Evolutionary conservation across 2,797 vertebrate species (phyloP).

Genomic region (Nyctalus aviator): DNA sequence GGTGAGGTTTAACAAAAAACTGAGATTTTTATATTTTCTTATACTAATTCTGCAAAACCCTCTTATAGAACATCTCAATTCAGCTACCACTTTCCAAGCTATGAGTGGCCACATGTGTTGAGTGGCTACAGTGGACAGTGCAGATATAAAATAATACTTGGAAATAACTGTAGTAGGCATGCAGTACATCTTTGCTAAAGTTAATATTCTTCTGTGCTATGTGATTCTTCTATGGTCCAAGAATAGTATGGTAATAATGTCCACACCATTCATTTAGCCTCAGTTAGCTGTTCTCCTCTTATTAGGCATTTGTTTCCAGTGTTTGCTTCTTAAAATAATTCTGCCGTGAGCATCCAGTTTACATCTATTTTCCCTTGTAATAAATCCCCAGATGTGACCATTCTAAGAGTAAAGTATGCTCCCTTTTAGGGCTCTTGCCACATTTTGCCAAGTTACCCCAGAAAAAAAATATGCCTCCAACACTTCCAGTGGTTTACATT

Average conservation of each 20-base stretch:
- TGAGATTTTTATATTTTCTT: not conserved
- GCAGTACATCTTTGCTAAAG: not conserved
- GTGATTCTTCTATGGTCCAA: not conserved
- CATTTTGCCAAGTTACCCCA: not conserved
- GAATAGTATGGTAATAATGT: not conserved
- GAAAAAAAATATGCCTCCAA: not conserved
- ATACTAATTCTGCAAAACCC: not conserved
- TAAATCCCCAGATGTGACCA: not conserved
- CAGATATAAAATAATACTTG: not conserved
- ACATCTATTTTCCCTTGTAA: not conserved
- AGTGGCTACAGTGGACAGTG: not conserved
- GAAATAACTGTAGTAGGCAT: not conserved
- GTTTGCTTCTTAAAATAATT: constrained; percentile 53
- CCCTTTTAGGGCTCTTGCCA: not conserved
- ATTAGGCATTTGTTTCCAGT: not conserved
- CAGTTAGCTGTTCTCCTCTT: not conserved
- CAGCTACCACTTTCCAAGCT: not conserved
- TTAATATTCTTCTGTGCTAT: not conserved
- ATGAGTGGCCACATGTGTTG: not conserved
- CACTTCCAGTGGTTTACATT: not conserved
- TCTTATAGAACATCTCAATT: not conserved
- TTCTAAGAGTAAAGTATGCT: not conserved
- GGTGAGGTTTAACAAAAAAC: too few species aligned
- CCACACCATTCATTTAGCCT: not conserved
- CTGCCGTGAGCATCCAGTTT: not conserved